Conservation (phyloP, 1,140 invertebrate species). For the Apocrypta bakeri region DNA sequence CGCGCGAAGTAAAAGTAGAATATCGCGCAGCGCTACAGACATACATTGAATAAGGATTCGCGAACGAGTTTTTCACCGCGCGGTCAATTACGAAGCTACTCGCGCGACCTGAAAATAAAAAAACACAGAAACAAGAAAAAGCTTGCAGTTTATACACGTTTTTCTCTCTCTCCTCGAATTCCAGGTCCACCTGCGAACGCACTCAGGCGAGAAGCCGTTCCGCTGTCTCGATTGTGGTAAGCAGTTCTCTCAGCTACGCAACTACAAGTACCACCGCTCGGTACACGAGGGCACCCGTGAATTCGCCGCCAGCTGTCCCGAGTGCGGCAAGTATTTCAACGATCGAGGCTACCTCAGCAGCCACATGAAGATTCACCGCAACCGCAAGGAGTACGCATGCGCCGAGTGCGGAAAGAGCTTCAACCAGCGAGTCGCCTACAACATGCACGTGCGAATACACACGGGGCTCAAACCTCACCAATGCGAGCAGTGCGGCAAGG, state of each 20-base stretch:
- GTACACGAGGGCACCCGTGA: constrained; percentile 84
- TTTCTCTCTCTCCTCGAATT: background rate
- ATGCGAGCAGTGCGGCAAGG: constrained; percentile 88
- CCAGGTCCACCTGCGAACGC: constrained; percentile 65
- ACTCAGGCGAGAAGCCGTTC: constrained; percentile 78
- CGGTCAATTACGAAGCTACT: too few relatives aligned
- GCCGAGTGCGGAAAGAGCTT: constrained; percentile 84
- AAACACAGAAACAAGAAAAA: too few relatives aligned
- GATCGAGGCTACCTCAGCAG: constrained; percentile 85
- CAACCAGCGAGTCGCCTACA: constrained; percentile 87
- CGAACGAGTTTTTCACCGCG: background rate
- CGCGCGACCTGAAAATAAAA: too few relatives aligned
- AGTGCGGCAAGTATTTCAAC: constrained; percentile 86
- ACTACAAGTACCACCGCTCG: constrained; percentile 84
- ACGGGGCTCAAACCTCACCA: constrained; percentile 90
- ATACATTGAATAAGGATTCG: too few relatives aligned
- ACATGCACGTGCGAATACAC: constrained; percentile 88
- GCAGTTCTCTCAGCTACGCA: constrained; percentile 84
- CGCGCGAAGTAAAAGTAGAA: too few relatives aligned
- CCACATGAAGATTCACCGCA: constrained; percentile 87
- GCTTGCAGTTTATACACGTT: background rate
- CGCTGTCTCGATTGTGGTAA: constrained; percentile 85
- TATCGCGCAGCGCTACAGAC: too few relatives aligned
- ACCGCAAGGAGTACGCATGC: constrained; percentile 85
- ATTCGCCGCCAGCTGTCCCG: constrained; percentile 83